Conservation (phyloP, 2,888 invertebrate species). For the Quadroppia sp. region DNA sequence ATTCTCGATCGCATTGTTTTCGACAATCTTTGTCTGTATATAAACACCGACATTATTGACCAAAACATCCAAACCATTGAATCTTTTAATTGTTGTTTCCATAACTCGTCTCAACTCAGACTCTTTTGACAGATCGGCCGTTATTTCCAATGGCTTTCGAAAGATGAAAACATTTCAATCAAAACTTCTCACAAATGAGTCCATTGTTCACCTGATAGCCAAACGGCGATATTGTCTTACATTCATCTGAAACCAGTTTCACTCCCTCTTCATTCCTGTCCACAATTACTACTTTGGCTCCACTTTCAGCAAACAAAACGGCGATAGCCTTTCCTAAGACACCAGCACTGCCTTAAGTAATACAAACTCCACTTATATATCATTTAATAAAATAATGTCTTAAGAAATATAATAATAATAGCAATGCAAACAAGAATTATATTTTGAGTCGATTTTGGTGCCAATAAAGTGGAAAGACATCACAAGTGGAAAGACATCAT, state of each 20-base stretch:
- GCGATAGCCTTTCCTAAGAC: not conserved
- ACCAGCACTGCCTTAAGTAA: no score
- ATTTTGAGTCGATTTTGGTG: no score
- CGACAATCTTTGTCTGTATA: not conserved
- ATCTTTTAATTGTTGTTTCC: not conserved
- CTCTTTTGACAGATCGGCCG: not conserved
- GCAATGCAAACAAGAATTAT: no score
- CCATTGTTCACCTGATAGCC: not conserved
- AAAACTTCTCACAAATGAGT: not conserved
- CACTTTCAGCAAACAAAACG: slow-evolving; percentile 3
- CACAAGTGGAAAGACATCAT: no score
- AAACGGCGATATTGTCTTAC: not conserved
- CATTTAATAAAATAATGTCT: no score
- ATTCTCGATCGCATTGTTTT: not conserved
- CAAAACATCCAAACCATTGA: not conserved
- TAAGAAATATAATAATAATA: no score
- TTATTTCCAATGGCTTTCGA: not conserved
- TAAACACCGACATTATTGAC: not conserved
- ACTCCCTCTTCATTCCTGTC: not conserved
- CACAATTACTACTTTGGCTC: not conserved
- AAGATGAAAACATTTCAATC: not conserved
- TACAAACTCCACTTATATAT: no score
- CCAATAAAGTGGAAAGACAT: no score
- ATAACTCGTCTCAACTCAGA: not conserved
- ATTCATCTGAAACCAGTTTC: not conserved